phyloP scores from a whole-genome alignment of 2,113 vertebrate species.

The Meles meles region DNA sequence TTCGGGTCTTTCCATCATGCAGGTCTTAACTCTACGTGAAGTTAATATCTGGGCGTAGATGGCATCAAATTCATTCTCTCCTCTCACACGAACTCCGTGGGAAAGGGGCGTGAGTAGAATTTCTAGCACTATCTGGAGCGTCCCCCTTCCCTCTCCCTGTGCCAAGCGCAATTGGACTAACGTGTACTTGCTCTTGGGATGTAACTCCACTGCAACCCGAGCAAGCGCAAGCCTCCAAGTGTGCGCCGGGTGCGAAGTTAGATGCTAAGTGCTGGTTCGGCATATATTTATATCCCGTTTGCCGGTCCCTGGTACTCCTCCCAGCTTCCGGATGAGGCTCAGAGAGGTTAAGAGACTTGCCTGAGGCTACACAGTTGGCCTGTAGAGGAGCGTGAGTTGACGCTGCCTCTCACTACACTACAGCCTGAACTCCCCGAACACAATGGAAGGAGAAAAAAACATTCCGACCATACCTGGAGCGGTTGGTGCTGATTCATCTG shows the following conservation, averaged over 20 bases:
- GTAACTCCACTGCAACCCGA: rapidly evolving
- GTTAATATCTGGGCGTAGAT: neutral
- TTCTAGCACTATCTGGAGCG: neutral
- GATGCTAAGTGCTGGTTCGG: neutral
- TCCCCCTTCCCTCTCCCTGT: neutral
- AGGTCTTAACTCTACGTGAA: neutral
- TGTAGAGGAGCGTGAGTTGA: neutral
- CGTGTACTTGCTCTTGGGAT: rapidly evolving
- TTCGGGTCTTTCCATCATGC: neutral
- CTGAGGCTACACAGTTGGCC: neutral
- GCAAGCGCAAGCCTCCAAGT: neutral
- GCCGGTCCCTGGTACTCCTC: neutral
- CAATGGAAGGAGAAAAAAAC: neutral
- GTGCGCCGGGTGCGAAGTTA: neutral
- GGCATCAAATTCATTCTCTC: neutral
- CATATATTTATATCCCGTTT: neutral
- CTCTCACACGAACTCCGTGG: neutral
- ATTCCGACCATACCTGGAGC: constrained; percentile 76
- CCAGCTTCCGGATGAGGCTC: neutral
- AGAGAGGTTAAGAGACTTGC: constrained; percentile 1
- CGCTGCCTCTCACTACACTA: neutral
- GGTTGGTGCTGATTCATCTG: constrained; percentile 58
- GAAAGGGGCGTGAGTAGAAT: neutral
- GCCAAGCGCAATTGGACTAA: neutral
- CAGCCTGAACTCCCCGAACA: neutral